These are phyloP conservation scores for Gambelia wislizenii DNA, from an alignment of 2,797 vertebrate species.

Conservation along the genomic window DNA sequence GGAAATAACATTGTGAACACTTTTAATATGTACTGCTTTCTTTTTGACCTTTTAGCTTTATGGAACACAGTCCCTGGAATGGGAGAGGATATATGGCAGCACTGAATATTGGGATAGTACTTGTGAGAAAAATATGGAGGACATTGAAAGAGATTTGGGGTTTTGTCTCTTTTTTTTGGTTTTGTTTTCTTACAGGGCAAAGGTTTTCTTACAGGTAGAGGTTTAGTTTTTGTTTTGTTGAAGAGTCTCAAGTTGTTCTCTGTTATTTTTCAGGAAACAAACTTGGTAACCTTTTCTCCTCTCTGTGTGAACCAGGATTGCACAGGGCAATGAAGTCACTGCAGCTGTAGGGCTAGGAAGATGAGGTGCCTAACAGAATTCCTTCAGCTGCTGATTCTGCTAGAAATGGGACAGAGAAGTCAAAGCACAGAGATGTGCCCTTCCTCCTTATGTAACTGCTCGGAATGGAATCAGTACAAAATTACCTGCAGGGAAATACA, in stretches of 20 bases:
- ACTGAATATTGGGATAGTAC: neutral
- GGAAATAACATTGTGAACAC: neutral
- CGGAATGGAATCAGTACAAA: slow-evolving; percentile 83
- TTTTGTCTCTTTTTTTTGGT: neutral
- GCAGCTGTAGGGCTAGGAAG: slow-evolving; percentile 33
- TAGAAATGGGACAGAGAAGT: slow-evolving; percentile 59
- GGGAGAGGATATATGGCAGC: neutral
- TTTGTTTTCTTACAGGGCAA: neutral
- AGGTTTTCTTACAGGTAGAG: slow-evolving; percentile 35
- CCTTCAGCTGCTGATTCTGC: slow-evolving; percentile 65
- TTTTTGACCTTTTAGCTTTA: neutral
- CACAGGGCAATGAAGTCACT: slow-evolving; percentile 30
- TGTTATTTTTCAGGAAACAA: neutral
- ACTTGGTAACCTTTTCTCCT: neutral
- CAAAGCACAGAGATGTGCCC: slow-evolving; percentile 57
- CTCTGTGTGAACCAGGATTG: slow-evolving; percentile 4
- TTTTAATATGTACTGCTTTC: neutral
- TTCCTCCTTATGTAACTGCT: slow-evolving; percentile 88
- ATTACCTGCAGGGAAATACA: slow-evolving; percentile 89
- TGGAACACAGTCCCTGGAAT: neutral
- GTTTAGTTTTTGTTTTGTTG: neutral
- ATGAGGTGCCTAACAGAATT: slow-evolving; percentile 52
- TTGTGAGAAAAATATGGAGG: neutral
- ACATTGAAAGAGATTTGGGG: too few relatives aligned
- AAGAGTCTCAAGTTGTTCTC: slow-evolving; percentile 6